These are phyloP conservation scores for Toxostoma redivivum DNA, from an alignment of 2,113 vertebrate genomes.

Conservation along the genomic window DNA sequence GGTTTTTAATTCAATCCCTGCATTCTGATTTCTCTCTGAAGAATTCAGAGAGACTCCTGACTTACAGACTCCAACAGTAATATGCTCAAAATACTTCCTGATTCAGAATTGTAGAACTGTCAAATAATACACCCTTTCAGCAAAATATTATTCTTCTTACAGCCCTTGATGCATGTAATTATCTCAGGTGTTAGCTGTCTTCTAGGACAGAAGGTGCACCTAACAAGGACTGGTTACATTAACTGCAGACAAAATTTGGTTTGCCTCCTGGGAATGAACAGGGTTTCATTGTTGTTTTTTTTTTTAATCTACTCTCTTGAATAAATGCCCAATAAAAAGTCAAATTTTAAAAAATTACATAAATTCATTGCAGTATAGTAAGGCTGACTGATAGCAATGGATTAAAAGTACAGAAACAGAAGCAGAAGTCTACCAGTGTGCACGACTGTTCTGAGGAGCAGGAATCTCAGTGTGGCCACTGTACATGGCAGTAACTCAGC, in stretches of 20 bases:
- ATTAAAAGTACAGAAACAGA: neutral
- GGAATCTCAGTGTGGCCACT: neutral
- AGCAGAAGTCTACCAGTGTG: neutral
- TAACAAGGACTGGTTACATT: neutral
- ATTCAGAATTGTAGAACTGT: neutral
- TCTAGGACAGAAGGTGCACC: neutral
- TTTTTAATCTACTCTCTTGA: neutral
- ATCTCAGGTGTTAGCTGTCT: neutral
- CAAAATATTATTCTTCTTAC: neutral
- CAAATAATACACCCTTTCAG: neutral
- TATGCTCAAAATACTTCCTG: neutral
- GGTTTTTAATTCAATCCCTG: too few species aligned
- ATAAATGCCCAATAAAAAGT: neutral
- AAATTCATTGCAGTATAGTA: neutral
- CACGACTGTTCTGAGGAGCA: neutral
- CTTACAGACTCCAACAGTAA: neutral
- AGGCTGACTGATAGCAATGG: neutral
- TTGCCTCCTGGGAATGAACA: neutral
- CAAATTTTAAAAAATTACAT: neutral
- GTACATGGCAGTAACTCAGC: neutral
- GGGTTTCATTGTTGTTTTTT: rapidly evolving
- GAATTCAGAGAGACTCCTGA: too few species aligned
- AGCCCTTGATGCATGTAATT: neutral
- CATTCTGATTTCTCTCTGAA: too few species aligned
- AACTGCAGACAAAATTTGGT: neutral